Evolutionary conservation across 2,797 vertebrate species (phyloP).

Genomic region (Micromesistius poutassou): DNA sequence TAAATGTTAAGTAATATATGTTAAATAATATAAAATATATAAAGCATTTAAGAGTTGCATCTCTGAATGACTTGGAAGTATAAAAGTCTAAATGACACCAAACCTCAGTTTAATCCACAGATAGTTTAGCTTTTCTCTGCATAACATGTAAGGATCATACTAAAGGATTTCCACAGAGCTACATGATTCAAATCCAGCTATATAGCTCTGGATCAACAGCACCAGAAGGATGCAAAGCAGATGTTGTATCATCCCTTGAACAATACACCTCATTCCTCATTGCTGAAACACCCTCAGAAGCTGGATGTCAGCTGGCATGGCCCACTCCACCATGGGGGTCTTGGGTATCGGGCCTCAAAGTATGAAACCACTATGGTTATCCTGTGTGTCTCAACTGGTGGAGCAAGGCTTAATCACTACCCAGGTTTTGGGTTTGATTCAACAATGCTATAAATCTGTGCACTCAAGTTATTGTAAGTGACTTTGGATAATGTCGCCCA

Average conservation of each 20-base stretch:
- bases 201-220: background rate
- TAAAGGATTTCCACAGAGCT: background rate
- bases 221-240: background rate
- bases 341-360: background rate
- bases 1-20: no score
- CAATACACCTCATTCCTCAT: background rate
- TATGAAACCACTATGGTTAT: background rate
- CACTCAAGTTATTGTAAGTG: background rate
- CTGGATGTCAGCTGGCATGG: background rate
- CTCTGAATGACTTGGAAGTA: no score
- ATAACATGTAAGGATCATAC: background rate
- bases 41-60: no score
- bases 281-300: background rate
- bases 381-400: background rate
- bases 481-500: background rate
- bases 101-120: no score
- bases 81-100: no score
- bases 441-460: background rate
- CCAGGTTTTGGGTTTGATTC: background rate
- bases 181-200: background rate
- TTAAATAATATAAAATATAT: no score
- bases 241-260: background rate
- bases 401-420: background rate
- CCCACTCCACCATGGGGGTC: background rate
- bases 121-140: background rate